Evolutionary conservation across 2,797 vertebrate species (phyloP).

Genomic region (Pipistrellus pipistrellus): DNA sequence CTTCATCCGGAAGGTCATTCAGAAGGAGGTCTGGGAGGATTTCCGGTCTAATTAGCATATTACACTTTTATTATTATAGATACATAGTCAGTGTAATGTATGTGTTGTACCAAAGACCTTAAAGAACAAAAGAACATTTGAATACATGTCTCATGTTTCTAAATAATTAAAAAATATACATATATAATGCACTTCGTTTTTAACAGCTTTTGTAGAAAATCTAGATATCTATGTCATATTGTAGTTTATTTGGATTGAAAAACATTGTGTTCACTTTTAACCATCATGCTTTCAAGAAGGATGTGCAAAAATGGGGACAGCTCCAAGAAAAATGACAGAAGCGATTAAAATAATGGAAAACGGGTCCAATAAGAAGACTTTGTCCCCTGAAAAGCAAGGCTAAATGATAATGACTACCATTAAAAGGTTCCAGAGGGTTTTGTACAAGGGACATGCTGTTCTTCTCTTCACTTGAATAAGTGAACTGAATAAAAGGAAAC

Average conservation of each 20-base stretch:
- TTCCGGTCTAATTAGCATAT: no score
- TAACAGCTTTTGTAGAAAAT: background rate
- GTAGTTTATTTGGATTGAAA: background rate
- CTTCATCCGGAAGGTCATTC: no score
- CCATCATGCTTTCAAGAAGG: background rate
- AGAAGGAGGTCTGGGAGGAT: no score
- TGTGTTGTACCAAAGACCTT: background rate
- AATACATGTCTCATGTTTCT: background rate
- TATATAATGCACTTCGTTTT: background rate
- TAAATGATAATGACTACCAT: background rate
- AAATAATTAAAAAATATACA: background rate
- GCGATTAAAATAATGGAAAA: constrained; percentile 35
- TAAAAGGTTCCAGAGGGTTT: background rate
- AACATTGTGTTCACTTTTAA: background rate
- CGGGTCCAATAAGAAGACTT: background rate
- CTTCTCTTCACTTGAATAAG: background rate
- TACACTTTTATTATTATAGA: no score
- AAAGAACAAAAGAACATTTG: background rate
- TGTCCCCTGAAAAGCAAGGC: constrained; percentile 23
- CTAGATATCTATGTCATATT: background rate
- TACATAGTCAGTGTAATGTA: background rate
- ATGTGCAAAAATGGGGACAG: background rate
- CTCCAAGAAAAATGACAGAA: background rate
- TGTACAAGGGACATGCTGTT: background rate
- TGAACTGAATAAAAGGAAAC: constrained; percentile 44